Evolutionary conservation across 2,797 vertebrate species (phyloP), one percentile per base, ranked within the genome.

Genomic region (Squalus acanthias): DNA sequence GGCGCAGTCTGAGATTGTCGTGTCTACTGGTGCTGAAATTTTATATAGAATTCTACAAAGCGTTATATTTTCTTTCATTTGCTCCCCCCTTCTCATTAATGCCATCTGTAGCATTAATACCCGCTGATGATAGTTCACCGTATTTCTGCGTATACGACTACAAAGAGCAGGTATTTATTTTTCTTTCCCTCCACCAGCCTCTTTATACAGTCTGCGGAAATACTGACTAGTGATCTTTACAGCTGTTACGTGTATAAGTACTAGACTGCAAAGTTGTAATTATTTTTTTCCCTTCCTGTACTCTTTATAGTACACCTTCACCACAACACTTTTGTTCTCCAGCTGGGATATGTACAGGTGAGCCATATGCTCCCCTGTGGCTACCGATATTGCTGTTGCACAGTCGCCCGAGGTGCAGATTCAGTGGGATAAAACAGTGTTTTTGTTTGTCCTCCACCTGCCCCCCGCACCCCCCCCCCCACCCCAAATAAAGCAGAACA

Each of bases 141-240:
- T 92, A 63, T n/a, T 92, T 92, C 33, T 17, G 15, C 20, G 29
- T 65, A 65, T 15, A 7, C 17, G 6, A 20, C 29, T 63, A 63
- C 60, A 65, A 92, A 92, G 60, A n/a, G 33, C 29, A 92, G 33
- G 15, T 33, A 65, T 92, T 92, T 91, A n/a, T 92, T 92, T 92
- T 65, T 63, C 29, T n/a, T 63, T n/a, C 33, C 33, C 65, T 65
- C 15, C 6, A 65, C 60, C 60, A 60, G 33, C 29, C 15, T 65
- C 89, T 92, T 65, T 65, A n/a, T 24, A 87, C 29, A 91, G 57
- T 91, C 88, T 91, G 57, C 57, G 33, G 88, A 91, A 91, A 17
- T 29, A 63, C 57, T 17, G 29, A 53, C 12, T 26, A 89, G 87
- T 26, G 22, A 91, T 92, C 60, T 92, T n/a, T 60, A 33, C 88